phyloP scores from a whole-genome alignment of 2,797 vertebrate species.

The Tinamus major region DNA sequence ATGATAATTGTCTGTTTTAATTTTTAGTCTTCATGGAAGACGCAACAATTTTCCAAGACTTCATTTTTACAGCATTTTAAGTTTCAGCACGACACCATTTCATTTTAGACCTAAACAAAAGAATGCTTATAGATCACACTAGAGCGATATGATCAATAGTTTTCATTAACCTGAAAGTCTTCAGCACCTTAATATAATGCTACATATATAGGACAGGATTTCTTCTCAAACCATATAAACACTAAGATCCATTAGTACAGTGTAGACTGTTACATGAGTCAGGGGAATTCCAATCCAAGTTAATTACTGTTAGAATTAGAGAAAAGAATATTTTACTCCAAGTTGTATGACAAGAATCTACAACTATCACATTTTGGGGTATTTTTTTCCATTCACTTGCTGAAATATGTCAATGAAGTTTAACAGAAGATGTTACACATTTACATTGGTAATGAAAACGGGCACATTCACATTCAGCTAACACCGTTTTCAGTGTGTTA shows the following conservation, averaged over 20 bases:
- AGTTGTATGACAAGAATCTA: slow-evolving; percentile 56
- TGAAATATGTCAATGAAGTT: slow-evolving; percentile 63
- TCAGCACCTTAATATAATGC: slow-evolving; percentile 33
- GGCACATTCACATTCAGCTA: slow-evolving; percentile 53
- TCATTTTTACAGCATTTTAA: slow-evolving; percentile 42
- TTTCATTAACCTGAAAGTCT: slow-evolving; percentile 43
- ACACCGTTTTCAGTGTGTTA: slow-evolving; percentile 65
- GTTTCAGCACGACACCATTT: slow-evolving; percentile 19
- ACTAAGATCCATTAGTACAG: slow-evolving; percentile 52
- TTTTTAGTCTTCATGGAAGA: slow-evolving; percentile 62
- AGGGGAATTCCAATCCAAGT: slow-evolving; percentile 64
- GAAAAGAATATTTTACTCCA: slow-evolving; percentile 31
- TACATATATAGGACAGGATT: background rate
- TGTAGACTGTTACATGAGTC: slow-evolving; percentile 57
- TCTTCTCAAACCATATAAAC: slow-evolving; percentile 42
- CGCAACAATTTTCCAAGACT: slow-evolving; percentile 61
- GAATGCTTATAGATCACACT: slow-evolving; percentile 34
- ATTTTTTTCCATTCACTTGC: slow-evolving; percentile 40
- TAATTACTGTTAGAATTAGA: slow-evolving; percentile 74
- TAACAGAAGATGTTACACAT: slow-evolving; percentile 56
- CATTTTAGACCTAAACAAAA: slow-evolving; percentile 49
- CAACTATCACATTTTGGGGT: slow-evolving; percentile 53
- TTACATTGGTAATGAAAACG: slow-evolving; percentile 61
- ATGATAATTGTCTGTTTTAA: slow-evolving; percentile 69
- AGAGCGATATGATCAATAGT: slow-evolving; percentile 27